Base-by-base conservation (phyloP, 2,888 invertebrate genomes). In the Apoderus coryli region DNA sequence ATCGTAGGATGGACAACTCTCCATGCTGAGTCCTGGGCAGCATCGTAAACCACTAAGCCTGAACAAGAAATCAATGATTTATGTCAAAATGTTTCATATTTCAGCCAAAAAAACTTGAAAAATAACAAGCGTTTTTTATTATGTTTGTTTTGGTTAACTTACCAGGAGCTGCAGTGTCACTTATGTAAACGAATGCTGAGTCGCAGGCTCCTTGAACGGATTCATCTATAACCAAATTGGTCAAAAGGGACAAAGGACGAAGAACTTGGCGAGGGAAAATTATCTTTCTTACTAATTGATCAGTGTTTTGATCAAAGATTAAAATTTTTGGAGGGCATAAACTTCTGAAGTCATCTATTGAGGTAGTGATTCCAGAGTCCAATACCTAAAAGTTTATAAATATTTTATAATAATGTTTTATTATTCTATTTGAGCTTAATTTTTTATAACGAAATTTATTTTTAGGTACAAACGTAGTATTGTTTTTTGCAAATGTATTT, bases 91-190 rank as follows among this genome's bases (percentile, higher is more conserved):
- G n/a, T n/a, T n/a, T n/a, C n/a, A n/a, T n/a, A n/a, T n/a, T 24
- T 30, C 25, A 9, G 15, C 9, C 12, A 27, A 6, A 10, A 30
- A 27, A 27, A 15, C 25, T 27, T 26, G 10, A 12, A 26, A 4
- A n/a, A n/a, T n/a, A n/a, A n/a, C n/a, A n/a, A n/a, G n/a, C n/a
- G n/a, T n/a, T n/a, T n/a, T n/a, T n/a, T n/a, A n/a, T n/a, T 19
- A 19, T n/a, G 19, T 19, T 19, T 19, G 19, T 7, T 19, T 19
- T 19, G 19, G n/a, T 6, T 19, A 19, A 10, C 23, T 35, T 41
- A 76, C 81, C 81, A 46, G 82, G 79, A 34, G 79, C 78, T 14
- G 80, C 76, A 2, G 84, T 84, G 51, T 86, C 85, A 14, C 72
- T 70, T 44, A 85, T 79, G 56, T 86, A 86, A 0, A 76, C 71